Evolutionary conservation across 2,888 invertebrate species (phyloP).

Genomic region (Cancer borealis): DNA sequence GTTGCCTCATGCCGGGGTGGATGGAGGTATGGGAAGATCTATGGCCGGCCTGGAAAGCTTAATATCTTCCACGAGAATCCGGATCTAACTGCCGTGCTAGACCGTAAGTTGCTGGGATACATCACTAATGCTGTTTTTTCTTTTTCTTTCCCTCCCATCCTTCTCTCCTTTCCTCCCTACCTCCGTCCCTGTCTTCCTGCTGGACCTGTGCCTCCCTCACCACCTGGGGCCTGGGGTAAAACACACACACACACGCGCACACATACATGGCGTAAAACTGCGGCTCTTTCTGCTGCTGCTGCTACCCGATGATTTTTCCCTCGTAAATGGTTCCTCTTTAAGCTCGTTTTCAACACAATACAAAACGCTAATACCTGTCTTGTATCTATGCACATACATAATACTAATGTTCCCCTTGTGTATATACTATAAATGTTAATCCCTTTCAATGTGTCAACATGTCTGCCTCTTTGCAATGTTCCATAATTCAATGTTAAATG

Average conservation of each 20-base stretch:
- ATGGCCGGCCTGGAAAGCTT: background rate
- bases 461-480: constrained; percentile 53
- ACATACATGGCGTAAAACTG: background rate
- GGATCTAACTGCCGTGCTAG: background rate
- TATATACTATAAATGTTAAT: background rate
- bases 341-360: background rate
- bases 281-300: background rate
- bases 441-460: background rate
- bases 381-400: background rate
- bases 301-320: background rate
- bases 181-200: constrained; percentile 14
- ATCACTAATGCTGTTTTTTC: constrained; percentile 3
- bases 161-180: constrained; percentile 56
- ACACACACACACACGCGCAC: constrained; percentile 17
- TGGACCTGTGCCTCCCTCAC: background rate
- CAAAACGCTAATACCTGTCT: background rate
- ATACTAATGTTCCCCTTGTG: background rate
- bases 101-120: constrained; percentile 29
- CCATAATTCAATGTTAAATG: background rate
- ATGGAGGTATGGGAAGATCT: background rate
- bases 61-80: constrained; percentile 8
- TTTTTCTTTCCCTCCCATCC: constrained; percentile 45
- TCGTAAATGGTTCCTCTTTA: background rate
- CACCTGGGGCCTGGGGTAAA: background rate
- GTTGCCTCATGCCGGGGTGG: background rate